Base-by-base conservation (phyloP, 1,140 invertebrate species). In the Trachymyrmex septentrionalis region DNA sequence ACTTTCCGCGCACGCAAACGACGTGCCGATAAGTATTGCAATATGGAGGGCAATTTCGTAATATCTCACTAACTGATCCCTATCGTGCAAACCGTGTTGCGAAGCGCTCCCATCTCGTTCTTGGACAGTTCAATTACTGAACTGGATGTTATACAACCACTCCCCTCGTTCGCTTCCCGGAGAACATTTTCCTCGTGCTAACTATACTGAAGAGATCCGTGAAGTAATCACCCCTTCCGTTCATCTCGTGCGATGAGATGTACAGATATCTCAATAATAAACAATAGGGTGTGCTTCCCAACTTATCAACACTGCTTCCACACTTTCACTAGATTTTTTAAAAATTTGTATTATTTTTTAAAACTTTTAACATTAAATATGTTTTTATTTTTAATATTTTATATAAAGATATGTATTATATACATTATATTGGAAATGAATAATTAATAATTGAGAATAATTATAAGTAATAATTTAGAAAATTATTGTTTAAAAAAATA, bases 101-200 rank as follows among this genome's bases (percentile, higher is more conserved):
- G 69, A 84, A 2, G 66, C 72, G 76, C 73, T 86, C 57, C 71
- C 84, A 87, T 86, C 86, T 82, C 73, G 57, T 50, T 61, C 50
- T 82, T 85, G 75, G 81, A 89, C 86, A 89, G 86, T 86, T 88
- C 82, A 88, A 89, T 88, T 89, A 88, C 86, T 71, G 69, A 72
- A 82, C 48, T 63, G 50, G 80, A 82, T 75, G 80, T 57, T 84
- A 63, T 61, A 75, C 80, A 72, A 82, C 67, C 38, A 3, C 48
- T n/a, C 44, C 9, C 9, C 30, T 59, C 53, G 7, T 24, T 30
- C 21, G 30, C 66, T 69, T 50, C 21, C 38, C 53, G 55, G 27
- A 61, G 69, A 73, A 75, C 69, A 75, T 61, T 84, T 84, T 84
- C 69, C 80, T 63, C 80, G 14, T 73, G 24, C 67, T 82, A 75